phyloP scores from a whole-genome alignment of 2,888 invertebrate species.

The Hemistola chrysoprasaria region DNA sequence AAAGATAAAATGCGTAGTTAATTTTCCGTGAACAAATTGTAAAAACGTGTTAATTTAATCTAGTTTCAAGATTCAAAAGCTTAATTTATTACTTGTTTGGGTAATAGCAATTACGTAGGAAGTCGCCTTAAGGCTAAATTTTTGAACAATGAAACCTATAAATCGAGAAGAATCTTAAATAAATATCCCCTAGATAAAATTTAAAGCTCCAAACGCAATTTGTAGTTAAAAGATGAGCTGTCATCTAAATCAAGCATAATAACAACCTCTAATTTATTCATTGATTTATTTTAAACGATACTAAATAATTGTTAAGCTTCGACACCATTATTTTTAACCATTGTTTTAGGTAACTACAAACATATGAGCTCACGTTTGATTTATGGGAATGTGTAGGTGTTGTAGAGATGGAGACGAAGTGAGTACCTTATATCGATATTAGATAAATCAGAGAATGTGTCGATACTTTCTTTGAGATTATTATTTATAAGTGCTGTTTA shows the following conservation, averaged over 20 bases:
- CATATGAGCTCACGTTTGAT: conserved; percentile 44
- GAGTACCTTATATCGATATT: conserved; percentile 5
- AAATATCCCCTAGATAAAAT: conserved; percentile 32
- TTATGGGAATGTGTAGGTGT: conserved; percentile 69
- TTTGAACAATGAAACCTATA: conserved; percentile 9
- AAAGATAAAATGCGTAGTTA: too few relatives aligned
- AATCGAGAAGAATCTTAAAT: conserved; percentile 20
- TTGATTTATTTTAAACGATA: conserved; percentile 76
- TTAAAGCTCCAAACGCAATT: conserved; percentile 51
- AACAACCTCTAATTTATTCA: conserved; percentile 72
- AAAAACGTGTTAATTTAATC: too few relatives aligned
- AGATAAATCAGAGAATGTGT: conserved; percentile 21
- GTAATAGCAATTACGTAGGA: too few relatives aligned
- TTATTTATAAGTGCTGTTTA: too few relatives aligned
- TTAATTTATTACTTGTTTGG: too few relatives aligned
- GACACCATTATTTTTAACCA: conserved; percentile 70
- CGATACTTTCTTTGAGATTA: conserved; percentile 8
- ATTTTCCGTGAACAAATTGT: too few relatives aligned
- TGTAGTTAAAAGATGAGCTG: conserved; percentile 64
- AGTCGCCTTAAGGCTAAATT: neutral
- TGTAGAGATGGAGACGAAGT: conserved; percentile 35
- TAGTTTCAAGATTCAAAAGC: too few relatives aligned
- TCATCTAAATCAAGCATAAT: conserved; percentile 73
- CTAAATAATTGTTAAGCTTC: conserved; percentile 75
- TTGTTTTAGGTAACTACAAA: conserved; percentile 64